Evolutionary conservation across 2,797 vertebrate species (phyloP).

Genomic region (Lophius americanus): DNA sequence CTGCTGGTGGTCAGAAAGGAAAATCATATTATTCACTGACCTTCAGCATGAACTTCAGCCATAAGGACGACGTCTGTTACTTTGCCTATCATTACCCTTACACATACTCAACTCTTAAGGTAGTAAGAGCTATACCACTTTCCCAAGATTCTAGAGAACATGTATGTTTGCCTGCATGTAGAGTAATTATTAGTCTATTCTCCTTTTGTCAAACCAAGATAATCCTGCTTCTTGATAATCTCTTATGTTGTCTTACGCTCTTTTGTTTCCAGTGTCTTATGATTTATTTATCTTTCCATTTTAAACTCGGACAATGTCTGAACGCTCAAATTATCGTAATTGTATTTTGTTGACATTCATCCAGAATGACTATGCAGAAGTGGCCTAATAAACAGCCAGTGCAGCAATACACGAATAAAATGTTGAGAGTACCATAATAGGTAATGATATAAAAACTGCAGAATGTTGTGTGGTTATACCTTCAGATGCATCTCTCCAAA

Average conservation of each 20-base stretch:
- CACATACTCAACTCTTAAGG: constrained; percentile 96
- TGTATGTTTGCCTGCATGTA: neutral
- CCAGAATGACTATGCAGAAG: constrained; percentile 1
- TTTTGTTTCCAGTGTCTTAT: constrained; percentile 12
- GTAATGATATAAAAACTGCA: too few species aligned
- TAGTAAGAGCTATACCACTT: constrained; percentile 51
- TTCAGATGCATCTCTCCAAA: constrained; percentile 96
- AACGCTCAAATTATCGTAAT: constrained; percentile 10
- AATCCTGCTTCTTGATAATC: neutral
- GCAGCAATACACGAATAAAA: constrained; percentile 4
- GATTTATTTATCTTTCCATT: constrained; percentile 7
- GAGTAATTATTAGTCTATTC: constrained; percentile 11
- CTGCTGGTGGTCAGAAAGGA: constrained; percentile 95
- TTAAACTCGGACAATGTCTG: constrained; percentile 4
- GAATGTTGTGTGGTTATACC: neutral
- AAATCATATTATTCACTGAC: constrained; percentile 97
- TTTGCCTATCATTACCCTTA: constrained; percentile 99
- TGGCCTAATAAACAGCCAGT: constrained; percentile 4
- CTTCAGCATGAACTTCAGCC: constrained; percentile 91
- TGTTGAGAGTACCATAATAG: neutral
- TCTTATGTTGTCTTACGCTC: neutral
- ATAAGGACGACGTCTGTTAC: constrained; percentile 98
- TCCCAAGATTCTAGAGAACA: neutral
- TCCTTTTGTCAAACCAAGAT: constrained; percentile 1
- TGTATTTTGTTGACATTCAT: constrained; percentile 11